phyloP scores from a whole-genome alignment of 2,113 vertebrate species.

The Engystomops pustulosus region DNA sequence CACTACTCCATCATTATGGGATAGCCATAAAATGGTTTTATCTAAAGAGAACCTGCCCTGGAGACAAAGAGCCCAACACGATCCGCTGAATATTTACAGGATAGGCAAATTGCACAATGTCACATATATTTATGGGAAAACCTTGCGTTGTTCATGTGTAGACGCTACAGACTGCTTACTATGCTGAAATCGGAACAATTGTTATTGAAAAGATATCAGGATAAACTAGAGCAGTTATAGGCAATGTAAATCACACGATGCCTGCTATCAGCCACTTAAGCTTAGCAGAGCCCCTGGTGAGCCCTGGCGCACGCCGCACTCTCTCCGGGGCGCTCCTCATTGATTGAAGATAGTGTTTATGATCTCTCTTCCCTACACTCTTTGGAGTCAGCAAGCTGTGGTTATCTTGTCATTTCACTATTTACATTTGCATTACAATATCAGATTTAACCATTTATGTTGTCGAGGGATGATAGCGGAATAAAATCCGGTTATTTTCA shows the following conservation, averaged over 20 bases:
- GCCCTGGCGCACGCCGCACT: not conserved
- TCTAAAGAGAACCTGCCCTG: not conserved
- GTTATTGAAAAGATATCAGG: conserved; percentile 34
- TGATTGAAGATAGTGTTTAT: conserved; percentile 42
- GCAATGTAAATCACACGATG: not conserved
- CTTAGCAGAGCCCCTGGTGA: not conserved
- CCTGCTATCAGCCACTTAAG: conserved; percentile 17
- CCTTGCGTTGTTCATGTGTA: not conserved
- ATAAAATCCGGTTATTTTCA: not conserved
- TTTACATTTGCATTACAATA: conserved; percentile 21
- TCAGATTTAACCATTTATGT: not conserved
- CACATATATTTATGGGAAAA: conserved; percentile 23
- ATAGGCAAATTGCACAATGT: not conserved
- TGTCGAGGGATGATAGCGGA: not conserved
- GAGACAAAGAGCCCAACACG: not conserved
- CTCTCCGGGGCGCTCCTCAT: not conserved
- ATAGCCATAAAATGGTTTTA: not conserved
- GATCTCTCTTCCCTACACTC: conserved; percentile 16
- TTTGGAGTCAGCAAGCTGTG: conserved; percentile 15
- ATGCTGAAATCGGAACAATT: conserved; percentile 2
- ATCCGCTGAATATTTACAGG: not conserved
- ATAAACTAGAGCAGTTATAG: not conserved
- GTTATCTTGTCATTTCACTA: conserved; percentile 34
- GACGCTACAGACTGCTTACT: not conserved
- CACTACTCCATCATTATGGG: not conserved